phyloP scores from a whole-genome alignment of 2,797 vertebrate genomes.

The Philypnodon macrostomus region DNA sequence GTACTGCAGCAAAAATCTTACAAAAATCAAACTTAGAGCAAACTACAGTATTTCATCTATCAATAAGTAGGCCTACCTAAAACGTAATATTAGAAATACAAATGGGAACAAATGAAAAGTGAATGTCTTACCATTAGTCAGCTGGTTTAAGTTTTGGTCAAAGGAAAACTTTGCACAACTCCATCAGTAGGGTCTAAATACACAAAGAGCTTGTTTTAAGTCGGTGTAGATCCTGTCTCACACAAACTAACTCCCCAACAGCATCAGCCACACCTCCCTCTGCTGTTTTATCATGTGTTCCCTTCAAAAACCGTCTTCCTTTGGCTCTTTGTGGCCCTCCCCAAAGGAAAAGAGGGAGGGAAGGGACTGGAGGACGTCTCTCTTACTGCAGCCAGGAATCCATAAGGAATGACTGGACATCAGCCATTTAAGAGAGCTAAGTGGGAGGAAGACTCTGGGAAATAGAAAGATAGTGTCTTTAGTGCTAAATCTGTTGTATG shows the following conservation, averaged over 20 bases:
- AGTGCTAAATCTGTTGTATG: too few species aligned
- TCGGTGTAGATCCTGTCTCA: not conserved
- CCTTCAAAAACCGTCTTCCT: slow-evolving; percentile 25
- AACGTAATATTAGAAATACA: too few species aligned
- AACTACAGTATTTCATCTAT: too few species aligned
- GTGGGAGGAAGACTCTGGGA: too few species aligned
- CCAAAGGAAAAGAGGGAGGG: slow-evolving; percentile 42
- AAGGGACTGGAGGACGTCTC: slow-evolving; percentile 6
- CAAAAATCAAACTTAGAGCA: too few species aligned
- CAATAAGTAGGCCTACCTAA: too few species aligned
- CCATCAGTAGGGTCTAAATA: slow-evolving; percentile 7
- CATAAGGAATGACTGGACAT: too few species aligned
- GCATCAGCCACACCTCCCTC: slow-evolving; percentile 13
- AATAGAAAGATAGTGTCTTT: too few species aligned
- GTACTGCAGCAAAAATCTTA: too few species aligned
- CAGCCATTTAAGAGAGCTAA: not conserved
- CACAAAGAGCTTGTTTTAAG: too few species aligned
- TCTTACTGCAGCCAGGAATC: not conserved
- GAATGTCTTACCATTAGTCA: slow-evolving; percentile 43
- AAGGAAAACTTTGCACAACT: slow-evolving; percentile 12
- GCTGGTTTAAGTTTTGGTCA: slow-evolving; percentile 10
- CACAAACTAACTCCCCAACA: not conserved
- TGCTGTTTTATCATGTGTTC: slow-evolving; percentile 20
- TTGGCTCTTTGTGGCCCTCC: slow-evolving; percentile 28
- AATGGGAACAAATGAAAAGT: too few species aligned